Percentiles rank a stretch among this genome's conserved stretches.
phyloP scores from a whole-genome alignment of 2,888 invertebrate species.

The Pollenia griseotomentosa region DNA sequence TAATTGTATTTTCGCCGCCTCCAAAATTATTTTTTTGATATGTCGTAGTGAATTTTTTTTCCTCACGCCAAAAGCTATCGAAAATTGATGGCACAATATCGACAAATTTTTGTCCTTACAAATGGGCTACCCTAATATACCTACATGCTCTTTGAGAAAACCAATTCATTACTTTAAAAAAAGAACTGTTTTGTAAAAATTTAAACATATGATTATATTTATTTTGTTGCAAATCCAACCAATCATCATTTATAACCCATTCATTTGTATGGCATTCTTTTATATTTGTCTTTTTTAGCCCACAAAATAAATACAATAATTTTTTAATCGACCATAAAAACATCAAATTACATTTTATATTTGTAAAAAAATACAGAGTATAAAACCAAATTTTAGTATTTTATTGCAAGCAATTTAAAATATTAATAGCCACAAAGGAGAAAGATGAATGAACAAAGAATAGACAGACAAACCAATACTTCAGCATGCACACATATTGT shows the following conservation, averaged over 20 bases:
- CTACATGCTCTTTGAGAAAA: not conserved
- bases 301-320: constrained; percentile 71
- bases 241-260: constrained; percentile 59
- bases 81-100: not conserved
- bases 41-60: no score
- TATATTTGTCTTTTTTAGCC: constrained; percentile 25
- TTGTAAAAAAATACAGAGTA: constrained; percentile 59
- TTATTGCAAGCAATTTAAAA: constrained; percentile 80
- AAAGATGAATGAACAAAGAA: constrained; percentile 49
- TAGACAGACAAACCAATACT: constrained; percentile 66
- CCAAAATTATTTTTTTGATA: no score
- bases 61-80: no score
- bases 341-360: constrained; percentile 78
- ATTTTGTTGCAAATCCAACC: constrained; percentile 54
- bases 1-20: no score
- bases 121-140: no score
- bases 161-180: constrained; percentile 19
- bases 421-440: constrained; percentile 78
- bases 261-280: constrained; percentile 20
- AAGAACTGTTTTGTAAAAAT: constrained; percentile 17
- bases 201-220: constrained; percentile 52
- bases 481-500: constrained; percentile 6
- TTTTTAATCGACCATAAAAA: constrained; percentile 81
- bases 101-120: no score
- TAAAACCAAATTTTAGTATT: constrained; percentile 77